Base-by-base conservation (phyloP, 2,113 vertebrate genomes). In the Phylloscopus trochilus region DNA sequence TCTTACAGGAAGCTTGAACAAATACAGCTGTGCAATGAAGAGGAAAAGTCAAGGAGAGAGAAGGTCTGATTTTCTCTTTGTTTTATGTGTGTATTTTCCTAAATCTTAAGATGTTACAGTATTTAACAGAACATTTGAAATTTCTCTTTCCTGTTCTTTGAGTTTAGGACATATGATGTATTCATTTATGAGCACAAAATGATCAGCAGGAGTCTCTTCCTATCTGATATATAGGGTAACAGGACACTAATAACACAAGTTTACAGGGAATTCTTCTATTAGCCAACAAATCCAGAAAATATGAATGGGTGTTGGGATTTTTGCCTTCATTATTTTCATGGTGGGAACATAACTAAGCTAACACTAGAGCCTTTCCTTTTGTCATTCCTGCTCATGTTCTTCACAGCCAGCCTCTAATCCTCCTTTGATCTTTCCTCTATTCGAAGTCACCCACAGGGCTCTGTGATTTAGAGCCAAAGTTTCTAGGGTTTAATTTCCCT, bases 351-450 rank as follows among this genome's bases (percentile, higher is more conserved):
- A 92, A 63, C 67, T 70, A 58, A 89, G 23, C 35, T 68, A 84
- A 64, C 28, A 64, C n/a, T 37, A 35, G 9, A 1, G 1, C 28
- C 7, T 89, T 84, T 68, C 18, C 26, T 92, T 87, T 89, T 91
- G 74, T 89, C 20, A 60, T 89, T 92, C 9, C 16, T 91, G 44
- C 6, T 76, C 4, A 31, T 95, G 46, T 60, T 87, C 28, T 58
- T 84, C 91, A 91, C 80, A 91, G 81, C 14, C 46, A 86, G 53
- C 6, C 46, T 79, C 44, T 89, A 93, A 93, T 84, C 49, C 74
- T 66, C 60, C 87, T 95, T 96, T 95, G 83, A 95, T 95, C 81
- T 95, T 76, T n/a, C 18, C 1, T 3, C 12, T 85, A 84, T 69
- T 92, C 30, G 39, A 91, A 92, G 30, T 75, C 37, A 84, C 77